phyloP scores from a whole-genome alignment of 92 coral and sea anemone genomes.

The Phymanthus crucifer region DNA sequence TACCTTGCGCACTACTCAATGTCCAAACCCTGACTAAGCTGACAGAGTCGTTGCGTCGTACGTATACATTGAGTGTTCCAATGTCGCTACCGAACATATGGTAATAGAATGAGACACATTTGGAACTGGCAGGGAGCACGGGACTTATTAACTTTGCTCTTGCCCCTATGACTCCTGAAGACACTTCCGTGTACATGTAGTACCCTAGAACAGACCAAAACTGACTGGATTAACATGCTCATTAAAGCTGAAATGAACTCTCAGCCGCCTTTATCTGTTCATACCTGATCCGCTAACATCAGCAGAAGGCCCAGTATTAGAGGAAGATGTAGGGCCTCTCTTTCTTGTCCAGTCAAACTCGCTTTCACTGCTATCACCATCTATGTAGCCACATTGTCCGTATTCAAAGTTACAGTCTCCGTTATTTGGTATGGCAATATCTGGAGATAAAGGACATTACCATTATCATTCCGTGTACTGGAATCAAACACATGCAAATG shows the following conservation, averaged over 20 bases:
- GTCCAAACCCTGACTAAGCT: constrained; percentile 9
- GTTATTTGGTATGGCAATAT: not conserved
- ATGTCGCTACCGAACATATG: constrained; percentile 36
- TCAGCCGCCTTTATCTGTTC: not conserved
- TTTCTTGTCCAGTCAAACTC: constrained; percentile 40
- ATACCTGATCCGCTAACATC: constrained; percentile 25
- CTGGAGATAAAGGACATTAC: not conserved
- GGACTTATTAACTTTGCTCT: constrained; percentile 37
- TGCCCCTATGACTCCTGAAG: constrained; percentile 11
- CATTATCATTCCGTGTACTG: too few species aligned
- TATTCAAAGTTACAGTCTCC: constrained; percentile 34
- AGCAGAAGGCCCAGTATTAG: constrained; percentile 30
- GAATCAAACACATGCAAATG: too few species aligned
- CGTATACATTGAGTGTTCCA: constrained; percentile 37
- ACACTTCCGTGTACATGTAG: constrained; percentile 32
- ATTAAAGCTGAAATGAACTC: too few species aligned
- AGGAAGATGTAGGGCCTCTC: constrained; percentile 30
- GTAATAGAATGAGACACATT: constrained; percentile 31
- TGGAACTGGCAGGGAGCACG: constrained; percentile 12
- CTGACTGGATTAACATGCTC: not conserved
- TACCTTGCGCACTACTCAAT: constrained; percentile 15
- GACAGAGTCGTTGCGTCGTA: not conserved
- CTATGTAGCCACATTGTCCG: constrained; percentile 33
- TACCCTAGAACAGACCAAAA: constrained; percentile 18
- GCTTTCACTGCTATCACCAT: constrained; percentile 18